Base-by-base conservation (phyloP, 2,113 vertebrate genomes). In the Calonectris borealis region DNA sequence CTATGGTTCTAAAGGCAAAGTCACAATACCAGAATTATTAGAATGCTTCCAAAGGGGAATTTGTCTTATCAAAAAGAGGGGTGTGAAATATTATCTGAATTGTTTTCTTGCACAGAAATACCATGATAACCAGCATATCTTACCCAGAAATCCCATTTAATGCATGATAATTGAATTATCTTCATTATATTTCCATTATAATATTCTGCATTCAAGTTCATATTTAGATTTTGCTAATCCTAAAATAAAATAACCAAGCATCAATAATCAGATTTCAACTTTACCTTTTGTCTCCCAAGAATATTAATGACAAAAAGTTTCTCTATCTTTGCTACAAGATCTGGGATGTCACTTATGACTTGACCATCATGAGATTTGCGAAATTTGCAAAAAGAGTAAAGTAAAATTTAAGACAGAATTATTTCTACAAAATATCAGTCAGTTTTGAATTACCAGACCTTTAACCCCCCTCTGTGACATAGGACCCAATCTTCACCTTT, bases 1-100 rank as follows among this genome's bases (percentile, higher is more conserved):
- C 57, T 31, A 32, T 54, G 48, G 52, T 73, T 92, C 72, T 34
- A 36, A 89, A 83, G 32, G 32, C 3, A 2, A 73, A 88, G 75
- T 15, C 73, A 62, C 95, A 93, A 73, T 2, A 85, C 62, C 61
- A 78, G 73, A 85, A 87, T 91, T 72, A 88, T 76, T 65, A 85
- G 46, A 88, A 83, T 80, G 60, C 76, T 85, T 58, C 73, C 77
- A 77, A 62, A 55, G 46, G 75, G 36, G 49, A 90, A 68, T 66
- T 42, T 58, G 46, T 19, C 58, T 90, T 62, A 90, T 92, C 82
- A 66, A 72, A 42, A 51, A 76, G 32, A 77, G 27, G 77, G 52
- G 7, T 65, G 71, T 62, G 75, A 83, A 94, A 58, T 81, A 49
- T 19, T 25, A 86, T 49, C 78, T 13, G 25, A 22, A 83, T 75